Conservation (phyloP, 2,888 invertebrate species). For the Cotesia congregata region DNA sequence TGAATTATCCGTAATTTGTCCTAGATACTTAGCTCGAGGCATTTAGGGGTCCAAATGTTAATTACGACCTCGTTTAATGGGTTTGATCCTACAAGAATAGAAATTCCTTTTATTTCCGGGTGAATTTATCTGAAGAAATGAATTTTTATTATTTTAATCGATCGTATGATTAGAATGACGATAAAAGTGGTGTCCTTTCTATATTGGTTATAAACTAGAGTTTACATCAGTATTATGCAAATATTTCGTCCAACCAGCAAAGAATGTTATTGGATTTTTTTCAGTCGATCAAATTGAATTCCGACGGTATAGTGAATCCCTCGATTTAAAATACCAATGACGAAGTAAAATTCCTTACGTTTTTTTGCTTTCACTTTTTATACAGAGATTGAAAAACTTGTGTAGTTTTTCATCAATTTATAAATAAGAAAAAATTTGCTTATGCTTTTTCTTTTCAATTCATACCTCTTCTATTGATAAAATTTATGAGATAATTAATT, state of each 20-base stretch:
- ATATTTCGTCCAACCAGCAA: conserved; percentile 52
- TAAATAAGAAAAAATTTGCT: background rate
- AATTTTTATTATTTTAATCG: background rate
- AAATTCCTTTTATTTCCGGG: conserved; percentile 39
- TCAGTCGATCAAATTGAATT: conserved; percentile 64
- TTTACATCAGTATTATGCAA: conserved; percentile 52
- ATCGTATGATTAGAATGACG: background rate
- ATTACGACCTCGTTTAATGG: background rate
- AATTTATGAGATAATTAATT: no score
- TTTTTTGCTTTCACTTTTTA: conserved; percentile 44
- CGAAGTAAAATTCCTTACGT: conserved; percentile 43
- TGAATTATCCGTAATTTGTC: background rate
- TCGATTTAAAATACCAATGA: conserved; percentile 59
- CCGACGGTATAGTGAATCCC: conserved; percentile 53
- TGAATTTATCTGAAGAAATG: conserved; percentile 44
- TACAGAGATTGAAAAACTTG: conserved; percentile 47
- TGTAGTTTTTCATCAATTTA: conserved; percentile 5
- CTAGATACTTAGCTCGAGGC: background rate
- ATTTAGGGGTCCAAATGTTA: background rate
- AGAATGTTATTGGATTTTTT: conserved; percentile 67
- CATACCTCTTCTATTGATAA: no score
- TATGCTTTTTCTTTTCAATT: background rate
- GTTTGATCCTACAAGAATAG: background rate
- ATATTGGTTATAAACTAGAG: conserved; percentile 21
- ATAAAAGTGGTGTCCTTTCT: conserved; percentile 4